Percentiles rank a stretch among this genome's conserved stretches.
Evolutionary conservation across 2,888 invertebrate genomes (phyloP).

Genomic region (Acanthosepion lycidas): DNA sequence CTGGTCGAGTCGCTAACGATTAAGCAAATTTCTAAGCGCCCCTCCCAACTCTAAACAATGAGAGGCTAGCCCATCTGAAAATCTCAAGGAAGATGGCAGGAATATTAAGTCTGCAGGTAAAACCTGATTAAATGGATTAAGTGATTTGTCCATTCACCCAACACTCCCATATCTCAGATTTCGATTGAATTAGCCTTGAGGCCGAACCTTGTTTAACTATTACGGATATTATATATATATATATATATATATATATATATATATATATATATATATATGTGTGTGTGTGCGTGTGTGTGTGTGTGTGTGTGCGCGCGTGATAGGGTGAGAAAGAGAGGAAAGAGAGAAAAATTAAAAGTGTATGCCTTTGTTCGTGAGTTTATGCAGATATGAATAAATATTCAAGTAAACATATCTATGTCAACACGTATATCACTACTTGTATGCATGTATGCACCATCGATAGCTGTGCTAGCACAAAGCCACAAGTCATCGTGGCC

Average conservation of each 20-base stretch:
- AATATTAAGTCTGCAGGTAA: slow-evolving; percentile 12
- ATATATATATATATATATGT: background rate
- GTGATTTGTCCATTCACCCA: background rate
- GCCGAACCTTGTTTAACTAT: background rate
- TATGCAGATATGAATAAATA: too few relatives aligned
- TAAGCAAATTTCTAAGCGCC: background rate
- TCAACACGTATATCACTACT: too few relatives aligned
- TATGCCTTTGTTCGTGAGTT: too few relatives aligned
- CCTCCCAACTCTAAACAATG: background rate
- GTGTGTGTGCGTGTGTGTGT: too few relatives aligned
- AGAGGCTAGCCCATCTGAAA: background rate
- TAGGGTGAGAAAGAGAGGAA: too few relatives aligned
- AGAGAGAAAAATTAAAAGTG: too few relatives aligned
- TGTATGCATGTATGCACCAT: too few relatives aligned
- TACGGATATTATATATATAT: background rate
- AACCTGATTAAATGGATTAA: background rate
- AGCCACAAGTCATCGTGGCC: too few relatives aligned
- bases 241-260: background rate
- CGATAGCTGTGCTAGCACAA: too few relatives aligned
- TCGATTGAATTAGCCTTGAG: background rate
- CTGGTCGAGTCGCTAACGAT: background rate
- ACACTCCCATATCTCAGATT: background rate
- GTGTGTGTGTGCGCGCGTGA: too few relatives aligned
- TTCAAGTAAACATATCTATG: too few relatives aligned
- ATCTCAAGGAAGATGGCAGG: background rate